Evolutionary conservation across 2,888 invertebrate species (phyloP).

Genomic region (Apodemia mormo): DNA sequence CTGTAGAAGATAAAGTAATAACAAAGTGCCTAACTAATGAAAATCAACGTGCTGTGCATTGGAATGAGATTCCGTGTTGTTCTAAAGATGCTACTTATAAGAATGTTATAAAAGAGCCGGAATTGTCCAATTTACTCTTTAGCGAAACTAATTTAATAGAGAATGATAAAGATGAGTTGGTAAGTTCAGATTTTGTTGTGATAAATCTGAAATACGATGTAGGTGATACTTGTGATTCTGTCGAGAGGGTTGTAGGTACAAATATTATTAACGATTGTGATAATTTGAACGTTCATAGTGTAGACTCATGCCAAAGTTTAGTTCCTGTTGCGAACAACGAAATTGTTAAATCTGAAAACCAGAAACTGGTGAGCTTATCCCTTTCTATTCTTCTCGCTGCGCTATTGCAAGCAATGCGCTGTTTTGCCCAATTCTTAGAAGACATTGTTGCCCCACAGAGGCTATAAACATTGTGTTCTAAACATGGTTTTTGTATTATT

Average conservation of each 20-base stretch:
- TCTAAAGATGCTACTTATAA: slow-evolving; percentile 62
- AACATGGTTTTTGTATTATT: slow-evolving; percentile 52
- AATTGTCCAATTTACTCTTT: slow-evolving; percentile 42
- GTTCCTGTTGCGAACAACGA: slow-evolving; percentile 73
- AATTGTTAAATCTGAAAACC: slow-evolving; percentile 66
- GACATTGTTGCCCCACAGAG: slow-evolving; percentile 78
- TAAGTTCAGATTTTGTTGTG: slow-evolving; percentile 64
- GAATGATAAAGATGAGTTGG: slow-evolving; percentile 32
- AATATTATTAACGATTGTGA: slow-evolving; percentile 60
- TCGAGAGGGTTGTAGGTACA: slow-evolving; percentile 51
- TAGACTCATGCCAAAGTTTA: slow-evolving; percentile 63
- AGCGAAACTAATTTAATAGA: slow-evolving; percentile 31
- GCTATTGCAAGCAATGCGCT: slow-evolving; percentile 83
- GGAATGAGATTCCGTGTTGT: slow-evolving; percentile 78
- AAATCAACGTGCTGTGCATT: slow-evolving; percentile 57
- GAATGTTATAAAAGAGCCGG: slow-evolving; percentile 53
- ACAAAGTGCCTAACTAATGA: slow-evolving; percentile 75
- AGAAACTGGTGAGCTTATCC: slow-evolving; percentile 82
- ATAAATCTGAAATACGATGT: slow-evolving; percentile 69
- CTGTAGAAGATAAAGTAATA: slow-evolving; percentile 52
- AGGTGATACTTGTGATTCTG: slow-evolving; percentile 48
- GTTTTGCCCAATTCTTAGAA: slow-evolving; percentile 83
- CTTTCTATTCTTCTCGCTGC: slow-evolving; percentile 83
- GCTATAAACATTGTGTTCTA: slow-evolving; percentile 58
- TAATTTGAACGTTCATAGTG: slow-evolving; percentile 48